A percentile compares a stretch with the other conserved stretches of the same genome.
Evolutionary conservation across 2,113 vertebrate genomes (phyloP).

Genomic region (Tenrec ecaudatus): DNA sequence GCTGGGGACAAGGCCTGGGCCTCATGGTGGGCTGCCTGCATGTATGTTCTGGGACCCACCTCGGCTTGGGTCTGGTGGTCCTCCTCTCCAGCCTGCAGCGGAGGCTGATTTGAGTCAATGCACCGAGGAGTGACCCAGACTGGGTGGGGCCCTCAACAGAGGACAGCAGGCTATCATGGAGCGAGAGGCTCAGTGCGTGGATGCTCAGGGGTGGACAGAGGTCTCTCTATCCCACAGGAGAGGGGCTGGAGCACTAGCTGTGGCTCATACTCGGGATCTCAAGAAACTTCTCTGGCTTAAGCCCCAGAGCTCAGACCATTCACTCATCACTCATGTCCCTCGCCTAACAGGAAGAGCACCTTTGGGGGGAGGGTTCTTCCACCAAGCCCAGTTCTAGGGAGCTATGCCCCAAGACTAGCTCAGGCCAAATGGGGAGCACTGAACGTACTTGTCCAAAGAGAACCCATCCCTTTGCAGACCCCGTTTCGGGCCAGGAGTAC

Average conservation of each 20-base stretch:
- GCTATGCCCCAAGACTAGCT: background rate
- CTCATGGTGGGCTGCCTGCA: background rate
- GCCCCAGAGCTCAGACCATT: background rate
- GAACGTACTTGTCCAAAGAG: background rate
- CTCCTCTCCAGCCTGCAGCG: too few relatives aligned
- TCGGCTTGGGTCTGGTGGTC: too few relatives aligned
- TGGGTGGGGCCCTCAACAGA: background rate
- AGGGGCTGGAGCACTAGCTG: background rate
- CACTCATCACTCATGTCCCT: background rate
- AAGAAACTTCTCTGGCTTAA: background rate
- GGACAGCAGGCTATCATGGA: background rate
- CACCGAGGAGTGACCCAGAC: background rate
- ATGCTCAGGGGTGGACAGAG: background rate
- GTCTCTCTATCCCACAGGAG: rapidly evolving
- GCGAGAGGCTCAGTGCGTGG: rapidly evolving
- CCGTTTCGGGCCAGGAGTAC: background rate
- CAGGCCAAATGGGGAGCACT: background rate
- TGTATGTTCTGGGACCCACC: background rate
- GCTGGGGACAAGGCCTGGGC: too few relatives aligned
- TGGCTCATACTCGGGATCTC: background rate
- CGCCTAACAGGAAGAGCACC: background rate
- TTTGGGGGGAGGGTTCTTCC: rapidly evolving
- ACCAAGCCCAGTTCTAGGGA: background rate
- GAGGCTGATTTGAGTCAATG: too few relatives aligned
- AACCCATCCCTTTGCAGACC: background rate